phyloP scores from a whole-genome alignment of 2,888 invertebrate species.

The Oegoconia quadripuncta region DNA sequence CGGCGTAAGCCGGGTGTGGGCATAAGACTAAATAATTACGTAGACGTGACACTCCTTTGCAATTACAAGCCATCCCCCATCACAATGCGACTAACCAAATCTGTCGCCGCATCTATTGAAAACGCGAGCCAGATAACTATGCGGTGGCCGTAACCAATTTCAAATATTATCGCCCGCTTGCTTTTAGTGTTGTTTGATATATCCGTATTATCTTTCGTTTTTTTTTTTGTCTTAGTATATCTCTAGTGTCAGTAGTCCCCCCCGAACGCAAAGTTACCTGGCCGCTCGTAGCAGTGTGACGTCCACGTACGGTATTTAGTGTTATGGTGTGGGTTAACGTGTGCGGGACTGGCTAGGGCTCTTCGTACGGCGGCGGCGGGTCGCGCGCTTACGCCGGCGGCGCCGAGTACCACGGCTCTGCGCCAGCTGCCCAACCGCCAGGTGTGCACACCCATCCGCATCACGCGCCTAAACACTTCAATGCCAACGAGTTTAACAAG shows the following conservation, averaged over 20 bases:
- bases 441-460: slow-evolving; percentile 75
- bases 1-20: slow-evolving; percentile 13
- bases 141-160: neutral
- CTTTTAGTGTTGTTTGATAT: slow-evolving; percentile 5
- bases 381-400: slow-evolving; percentile 62
- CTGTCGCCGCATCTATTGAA: neutral
- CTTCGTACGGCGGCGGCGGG: slow-evolving; percentile 74
- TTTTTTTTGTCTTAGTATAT: no score
- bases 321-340: slow-evolving; percentile 15
- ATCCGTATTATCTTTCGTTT: neutral
- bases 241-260: no score
- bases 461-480: slow-evolving; percentile 79
- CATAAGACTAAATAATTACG: slow-evolving; percentile 10
- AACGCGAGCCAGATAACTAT: slow-evolving; percentile 6
- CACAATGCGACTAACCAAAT: slow-evolving; percentile 3
- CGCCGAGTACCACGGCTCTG: slow-evolving; percentile 66
- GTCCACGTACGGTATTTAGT: slow-evolving; percentile 2
- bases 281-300: slow-evolving; percentile 3
- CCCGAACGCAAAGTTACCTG: slow-evolving; percentile 4
- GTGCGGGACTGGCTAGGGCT: slow-evolving; percentile 55
- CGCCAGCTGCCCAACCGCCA: slow-evolving; percentile 65
- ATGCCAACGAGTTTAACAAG: slow-evolving; percentile 75
- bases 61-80: slow-evolving; percentile 6
- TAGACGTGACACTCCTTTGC: slow-evolving; percentile 12
- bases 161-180: neutral